Evolutionary conservation across 2,113 vertebrate genomes (phyloP).

Genomic region (Cinclus cinclus): DNA sequence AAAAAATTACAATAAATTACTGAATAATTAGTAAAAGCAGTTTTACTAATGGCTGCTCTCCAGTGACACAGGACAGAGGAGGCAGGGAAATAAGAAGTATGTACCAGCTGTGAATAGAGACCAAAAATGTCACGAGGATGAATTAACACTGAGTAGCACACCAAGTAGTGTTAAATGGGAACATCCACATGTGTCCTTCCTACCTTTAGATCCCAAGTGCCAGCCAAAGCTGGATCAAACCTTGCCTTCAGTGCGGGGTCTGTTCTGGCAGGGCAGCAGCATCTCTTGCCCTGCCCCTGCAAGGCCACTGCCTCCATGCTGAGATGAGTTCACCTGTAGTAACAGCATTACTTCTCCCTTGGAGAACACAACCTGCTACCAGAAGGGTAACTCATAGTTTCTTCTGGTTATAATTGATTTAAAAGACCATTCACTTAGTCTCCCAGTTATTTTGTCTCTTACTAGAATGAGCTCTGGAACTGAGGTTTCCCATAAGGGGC

Average conservation of each 20-base stretch:
- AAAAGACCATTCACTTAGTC: neutral
- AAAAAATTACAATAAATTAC: constrained; percentile 73
- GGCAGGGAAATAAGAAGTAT: constrained; percentile 31
- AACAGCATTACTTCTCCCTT: neutral
- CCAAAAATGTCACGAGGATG: neutral
- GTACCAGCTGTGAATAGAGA: constrained; percentile 17
- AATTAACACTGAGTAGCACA: constrained; percentile 33
- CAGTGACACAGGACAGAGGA: constrained; percentile 7
- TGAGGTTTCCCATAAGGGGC: neutral
- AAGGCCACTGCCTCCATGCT: neutral
- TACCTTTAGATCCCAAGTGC: neutral
- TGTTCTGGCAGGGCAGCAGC: neutral
- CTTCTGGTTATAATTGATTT: neutral
- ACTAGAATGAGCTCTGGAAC: neutral
- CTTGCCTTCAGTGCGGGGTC: neutral
- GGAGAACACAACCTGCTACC: neutral
- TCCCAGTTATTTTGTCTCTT: neutral
- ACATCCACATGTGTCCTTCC: neutral
- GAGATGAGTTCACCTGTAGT: constrained; percentile 28
- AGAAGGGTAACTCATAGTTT: constrained; percentile 1
- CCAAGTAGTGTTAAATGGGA: constrained; percentile 29
- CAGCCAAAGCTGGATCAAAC: neutral
- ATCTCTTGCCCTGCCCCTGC: fast-evolving
- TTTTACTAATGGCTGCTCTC: constrained; percentile 48
- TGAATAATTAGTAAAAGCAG: constrained; percentile 65